Evolutionary conservation across 2,797 vertebrate genomes (phyloP), one percentile per base, ranked within the genome.

Genomic region (Spondyliosoma cantharus): DNA sequence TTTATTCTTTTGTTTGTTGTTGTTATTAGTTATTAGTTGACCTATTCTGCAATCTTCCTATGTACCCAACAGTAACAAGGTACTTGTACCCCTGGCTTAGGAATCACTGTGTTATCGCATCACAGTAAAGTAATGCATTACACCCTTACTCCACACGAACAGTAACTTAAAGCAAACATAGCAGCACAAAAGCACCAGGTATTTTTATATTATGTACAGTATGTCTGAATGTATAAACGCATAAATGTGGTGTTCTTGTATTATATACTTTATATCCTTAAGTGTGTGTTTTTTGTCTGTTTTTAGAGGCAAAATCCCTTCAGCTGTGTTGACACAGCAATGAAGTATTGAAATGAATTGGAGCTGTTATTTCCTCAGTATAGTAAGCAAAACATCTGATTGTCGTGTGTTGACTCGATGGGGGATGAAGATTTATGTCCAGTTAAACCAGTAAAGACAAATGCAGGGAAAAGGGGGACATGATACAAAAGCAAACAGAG

Each of bases 371-470:
- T 37, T 37, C 32, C 32, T 37, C 32, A 8, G 7, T 8, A 4
- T 9, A 37, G 7, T 37, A 4, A 8, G 32, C 62, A 19, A 69
- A 60, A 60, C n/a, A 57, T 67, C 2, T 46, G 61, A 64, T 4
- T 42, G 45, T 48, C 37, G 15, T 24, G 27, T 58, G 43, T 17
- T 50, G 37, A 63, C 19, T 17, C 1, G 6, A 24, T 24, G n/a
- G 29, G 32, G 56, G 66, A 66, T 25, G 46, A 20, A 37, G 32
- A 81, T 46, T 50, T 12, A 57, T 17, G 29, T 37, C 45, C 24
- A 66, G 49, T 27, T 32, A 17, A 72, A 78, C n/a, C 7, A 22
- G 42, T 3, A 57, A 63, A 72, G 59, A 62, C 2, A 25, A 59
- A 9, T 16, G 7, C 24, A 32, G 15, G 45, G 12, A 65, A 75